These are phyloP conservation scores for Ramphastos sulfuratus DNA, from an alignment of 2,113 vertebrate genomes.

Conservation along the genomic window DNA sequence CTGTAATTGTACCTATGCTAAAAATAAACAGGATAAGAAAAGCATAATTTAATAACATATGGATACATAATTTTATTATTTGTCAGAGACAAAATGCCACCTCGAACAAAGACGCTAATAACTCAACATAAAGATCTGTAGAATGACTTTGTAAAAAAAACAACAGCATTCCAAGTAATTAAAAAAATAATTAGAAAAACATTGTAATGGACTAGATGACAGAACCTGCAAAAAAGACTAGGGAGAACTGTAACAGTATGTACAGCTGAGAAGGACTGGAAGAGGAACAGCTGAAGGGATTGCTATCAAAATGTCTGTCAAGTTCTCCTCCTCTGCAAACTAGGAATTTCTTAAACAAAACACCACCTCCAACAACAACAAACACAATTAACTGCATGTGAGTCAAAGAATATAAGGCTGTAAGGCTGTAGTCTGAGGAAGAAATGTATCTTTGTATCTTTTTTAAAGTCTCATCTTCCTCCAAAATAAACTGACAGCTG, in stretches of 20 bases:
- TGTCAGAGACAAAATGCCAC: not conserved
- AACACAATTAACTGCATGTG: not conserved
- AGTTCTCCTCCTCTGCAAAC: not conserved
- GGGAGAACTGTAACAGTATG: not conserved
- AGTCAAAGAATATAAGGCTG: not conserved
- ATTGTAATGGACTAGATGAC: not conserved
- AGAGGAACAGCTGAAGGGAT: not conserved
- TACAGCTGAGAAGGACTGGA: not conserved
- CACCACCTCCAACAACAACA: not conserved
- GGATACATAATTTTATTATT: not conserved
- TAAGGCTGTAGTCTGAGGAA: not conserved
- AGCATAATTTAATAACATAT: not conserved
- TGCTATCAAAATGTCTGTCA: not conserved
- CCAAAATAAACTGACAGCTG: not conserved
- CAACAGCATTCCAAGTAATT: not conserved
- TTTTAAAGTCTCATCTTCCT: not conserved
- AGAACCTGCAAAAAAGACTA: not conserved
- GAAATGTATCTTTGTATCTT: not conserved
- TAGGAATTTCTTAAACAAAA: conserved; percentile 7
- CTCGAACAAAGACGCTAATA: not conserved
- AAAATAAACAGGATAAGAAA: not conserved
- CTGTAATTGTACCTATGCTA: not conserved
- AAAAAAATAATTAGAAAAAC: not conserved
- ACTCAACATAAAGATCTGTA: not conserved
- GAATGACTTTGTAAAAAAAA: not conserved